phyloP scores from a whole-genome alignment of 2,113 vertebrate species.

The western clawed frog (Xenopus tropicalis) region UCB_Xtro_10.0 CM004447.2:110915001-110915500 shows the following conservation, averaged over 20 bases:
- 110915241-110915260: conserved; percentile 4
- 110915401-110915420: too few species aligned
- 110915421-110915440: too few species aligned
- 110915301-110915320: too few species aligned
- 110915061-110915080: conserved; percentile 40
- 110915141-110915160: conserved; percentile 45
- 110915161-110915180: conserved; percentile 42
- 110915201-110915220: conserved; percentile 24
- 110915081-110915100: conserved; percentile 44
- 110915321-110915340: too few species aligned
- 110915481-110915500: too few species aligned
- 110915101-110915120: conserved; percentile 32
- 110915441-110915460: too few species aligned
- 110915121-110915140: conserved; percentile 41
- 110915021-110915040: conserved; percentile 34
- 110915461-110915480: too few species aligned
- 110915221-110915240: not conserved
- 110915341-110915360: too few species aligned
- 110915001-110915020: not conserved
- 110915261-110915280: not conserved
- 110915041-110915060: conserved; percentile 38
- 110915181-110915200: conserved; percentile 30
- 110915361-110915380: too few species aligned
- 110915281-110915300: not conserved
- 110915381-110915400: too few species aligned